Base-by-base conservation (phyloP, 2,888 invertebrate species). In the Acleris cristana region DNA sequence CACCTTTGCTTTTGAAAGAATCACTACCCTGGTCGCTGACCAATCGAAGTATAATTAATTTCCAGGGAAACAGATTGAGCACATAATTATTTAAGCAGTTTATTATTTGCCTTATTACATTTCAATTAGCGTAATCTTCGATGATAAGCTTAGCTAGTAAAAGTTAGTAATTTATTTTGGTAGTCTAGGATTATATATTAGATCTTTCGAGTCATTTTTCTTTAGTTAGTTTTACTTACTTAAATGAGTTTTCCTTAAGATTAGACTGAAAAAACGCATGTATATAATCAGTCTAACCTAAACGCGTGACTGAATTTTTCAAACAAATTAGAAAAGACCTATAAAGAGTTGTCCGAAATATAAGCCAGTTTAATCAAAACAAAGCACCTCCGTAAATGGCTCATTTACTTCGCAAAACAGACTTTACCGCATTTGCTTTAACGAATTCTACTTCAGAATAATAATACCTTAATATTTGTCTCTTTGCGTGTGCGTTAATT, bases 281-380 rank as follows among this genome's bases (percentile, higher is more conserved):
- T 55, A 12, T 14, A 40, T 34, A 12, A 5, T 14, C 19, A 16
- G n/a, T 21, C 44, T 7, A 21, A 2, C 56, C 23, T 56, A 16
- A 14, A n/a, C 51, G 51, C 19, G 49, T 1, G 19, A 14, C 18
- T 26, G 21, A 19, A 16, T 19, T 51, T 60, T 34, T 16, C 14
- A 1, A 21, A 60, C 21, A 60, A 51, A 51, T 48, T 58, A 58
- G 26, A 34, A 19, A 51, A 40, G 51, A 34, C 59, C 51, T 60
- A 34, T 51, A 51, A 49, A 59, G 30, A 60, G 51, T 51, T 49
- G 30, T 34, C 16, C 59, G 8, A 60, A 60, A 60, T 51, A 51
- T 51, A 26, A 51, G 34, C 14, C 30, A 34, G 59, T 60, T 51
- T 51, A 60, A 60, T 60, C 34, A 60, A 59, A 49, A 60, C 51